A percentile compares a stretch with the other conserved stretches of the same genome.
Conservation (phyloP, 2,888 invertebrate species). For the Ectemnius cavifrons region DNA sequence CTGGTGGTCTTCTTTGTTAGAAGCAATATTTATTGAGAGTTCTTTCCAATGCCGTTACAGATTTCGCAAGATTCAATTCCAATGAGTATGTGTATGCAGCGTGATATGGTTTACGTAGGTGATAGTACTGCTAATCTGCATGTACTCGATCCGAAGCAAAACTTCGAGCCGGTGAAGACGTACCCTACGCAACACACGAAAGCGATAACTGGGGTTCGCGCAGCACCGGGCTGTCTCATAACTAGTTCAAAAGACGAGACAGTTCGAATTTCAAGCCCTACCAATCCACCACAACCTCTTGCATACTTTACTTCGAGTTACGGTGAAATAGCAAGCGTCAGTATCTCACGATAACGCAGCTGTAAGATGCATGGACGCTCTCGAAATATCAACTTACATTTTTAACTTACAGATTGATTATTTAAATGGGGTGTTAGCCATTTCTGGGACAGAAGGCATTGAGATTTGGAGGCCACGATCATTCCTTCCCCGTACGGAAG, state of each 20-base stretch:
- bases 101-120: conserved; percentile 66
- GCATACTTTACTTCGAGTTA: conserved; percentile 59
- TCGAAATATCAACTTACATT: neutral
- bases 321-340: conserved; percentile 71
- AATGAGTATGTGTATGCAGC: conserved; percentile 70
- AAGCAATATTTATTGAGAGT: neutral
- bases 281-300: conserved; percentile 71
- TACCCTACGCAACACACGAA: conserved; percentile 69
- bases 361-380: neutral
- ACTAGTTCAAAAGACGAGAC: conserved; percentile 74
- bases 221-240: conserved; percentile 70
- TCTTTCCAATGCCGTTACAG: conserved; percentile 49
- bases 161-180: conserved; percentile 66
- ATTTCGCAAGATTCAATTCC: conserved; percentile 70
- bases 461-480: conserved; percentile 70
- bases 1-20: neutral
- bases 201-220: conserved; percentile 71
- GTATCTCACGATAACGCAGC: conserved; percentile 27
- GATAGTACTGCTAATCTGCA: conserved; percentile 69
- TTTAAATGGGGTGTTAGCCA: conserved; percentile 69
- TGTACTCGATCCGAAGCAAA: conserved; percentile 65
- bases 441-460: conserved; percentile 69
- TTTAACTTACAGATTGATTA: conserved; percentile 68
- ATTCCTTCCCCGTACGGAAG: too few relatives aligned
- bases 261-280: conserved; percentile 72